Conservation (phyloP, 2,113 vertebrate species). For the Pardalotus punctatus region DNA sequence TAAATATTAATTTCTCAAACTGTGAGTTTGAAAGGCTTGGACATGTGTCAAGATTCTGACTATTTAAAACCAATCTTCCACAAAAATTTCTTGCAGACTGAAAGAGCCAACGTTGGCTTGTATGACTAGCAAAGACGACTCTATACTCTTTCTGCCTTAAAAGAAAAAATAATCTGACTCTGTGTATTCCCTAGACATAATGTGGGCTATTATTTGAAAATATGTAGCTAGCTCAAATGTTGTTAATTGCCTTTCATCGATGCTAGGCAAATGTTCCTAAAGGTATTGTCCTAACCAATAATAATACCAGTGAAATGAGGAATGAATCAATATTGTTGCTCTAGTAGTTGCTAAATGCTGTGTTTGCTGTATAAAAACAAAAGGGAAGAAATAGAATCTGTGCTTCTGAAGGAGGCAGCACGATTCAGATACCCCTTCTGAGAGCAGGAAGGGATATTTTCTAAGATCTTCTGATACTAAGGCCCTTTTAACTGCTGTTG, state of each 20-base stretch:
- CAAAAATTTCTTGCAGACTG: not conserved
- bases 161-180: not conserved
- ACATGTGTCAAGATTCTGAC: not conserved
- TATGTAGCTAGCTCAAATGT: not conserved
- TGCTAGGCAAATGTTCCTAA: not conserved
- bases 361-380: conserved; percentile 2
- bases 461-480: conserved; percentile 71
- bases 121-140: not conserved
- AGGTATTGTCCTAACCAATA: not conserved
- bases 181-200: not conserved
- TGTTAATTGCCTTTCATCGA: not conserved
- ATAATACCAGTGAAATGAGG: not conserved
- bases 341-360: not conserved
- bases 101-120: not conserved
- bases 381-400: not conserved
- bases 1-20: conserved; percentile 17
- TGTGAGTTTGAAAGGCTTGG: not conserved
- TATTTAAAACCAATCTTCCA: not conserved
- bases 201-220: not conserved
- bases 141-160: not conserved
- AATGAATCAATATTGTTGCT: not conserved
- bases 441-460: conserved; percentile 33
- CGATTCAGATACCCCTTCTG: conserved; percentile 9
- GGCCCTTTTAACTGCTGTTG: conserved; percentile 63
- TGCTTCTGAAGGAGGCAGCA: not conserved